phyloP scores from a whole-genome alignment of 35 echinoderm and acorn worm genomes.

The Heliocidaris tuberculata region DNA sequence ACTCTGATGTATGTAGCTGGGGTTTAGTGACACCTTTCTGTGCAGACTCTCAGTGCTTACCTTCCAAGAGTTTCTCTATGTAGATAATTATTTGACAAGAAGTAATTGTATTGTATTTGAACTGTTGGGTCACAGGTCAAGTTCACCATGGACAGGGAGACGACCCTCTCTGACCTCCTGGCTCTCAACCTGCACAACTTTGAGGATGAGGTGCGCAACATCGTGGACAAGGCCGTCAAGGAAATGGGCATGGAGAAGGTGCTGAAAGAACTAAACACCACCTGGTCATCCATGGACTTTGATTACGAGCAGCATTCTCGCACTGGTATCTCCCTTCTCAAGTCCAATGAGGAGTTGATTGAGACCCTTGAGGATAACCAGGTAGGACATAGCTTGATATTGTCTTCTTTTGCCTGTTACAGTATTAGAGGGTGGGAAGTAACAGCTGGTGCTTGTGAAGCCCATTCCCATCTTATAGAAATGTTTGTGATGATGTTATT shows the following conservation, averaged over 20 bases:
- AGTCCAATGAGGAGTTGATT: slow-evolving; percentile 94
- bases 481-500: background rate
- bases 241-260: slow-evolving; percentile 99
- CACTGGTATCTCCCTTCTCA: slow-evolving; percentile 75
- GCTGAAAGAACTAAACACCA: slow-evolving; percentile 89
- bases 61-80: too few relatives aligned
- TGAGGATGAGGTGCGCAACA: slow-evolving; percentile 99
- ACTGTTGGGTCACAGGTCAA: slow-evolving; percentile 67
- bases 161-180: slow-evolving; percentile 90
- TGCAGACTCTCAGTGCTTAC: too few relatives aligned
- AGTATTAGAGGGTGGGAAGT: too few relatives aligned
- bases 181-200: slow-evolving; percentile 99
- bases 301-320: slow-evolving; percentile 92
- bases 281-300: slow-evolving; percentile 99
- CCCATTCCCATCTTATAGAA: too few relatives aligned
- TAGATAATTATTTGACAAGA: too few relatives aligned
- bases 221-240: slow-evolving; percentile 99
- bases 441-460: too few relatives aligned
- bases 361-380: slow-evolving; percentile 99
- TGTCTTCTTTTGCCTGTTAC: too few relatives aligned
- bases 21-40: too few relatives aligned
- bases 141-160: slow-evolving; percentile 91
- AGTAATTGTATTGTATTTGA: background rate
- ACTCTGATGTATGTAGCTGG: too few relatives aligned
- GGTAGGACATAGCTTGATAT: slow-evolving; percentile 50